Percentiles rank a stretch among this genome's conserved stretches.
These are phyloP conservation scores for Masticophis lateralis DNA, from an alignment of 2,797 vertebrate species.

Conservation along the genomic window DNA sequence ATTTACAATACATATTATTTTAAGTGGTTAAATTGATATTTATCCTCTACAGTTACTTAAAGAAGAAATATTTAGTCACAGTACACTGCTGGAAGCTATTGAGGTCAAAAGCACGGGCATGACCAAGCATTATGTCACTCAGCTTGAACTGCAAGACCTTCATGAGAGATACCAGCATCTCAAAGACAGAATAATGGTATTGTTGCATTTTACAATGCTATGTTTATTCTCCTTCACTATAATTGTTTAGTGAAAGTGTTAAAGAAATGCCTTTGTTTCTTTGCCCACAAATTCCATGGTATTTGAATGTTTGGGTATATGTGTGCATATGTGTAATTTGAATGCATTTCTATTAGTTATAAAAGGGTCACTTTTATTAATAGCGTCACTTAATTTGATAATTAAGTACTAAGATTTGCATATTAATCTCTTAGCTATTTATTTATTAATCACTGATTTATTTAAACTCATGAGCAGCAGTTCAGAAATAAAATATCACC, in stretches of 20 bases:
- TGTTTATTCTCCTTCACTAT: neutral
- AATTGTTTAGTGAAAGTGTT: neutral
- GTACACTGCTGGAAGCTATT: constrained; percentile 87
- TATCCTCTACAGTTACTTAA: constrained; percentile 80
- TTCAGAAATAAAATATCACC: neutral
- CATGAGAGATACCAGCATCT: constrained; percentile 81
- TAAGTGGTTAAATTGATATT: constrained; percentile 6
- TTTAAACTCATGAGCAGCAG: constrained; percentile 12
- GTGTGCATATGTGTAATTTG: neutral
- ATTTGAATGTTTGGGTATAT: neutral
- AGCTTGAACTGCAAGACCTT: constrained; percentile 89
- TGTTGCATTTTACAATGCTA: neutral
- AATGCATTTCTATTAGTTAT: neutral
- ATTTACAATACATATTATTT: neutral
- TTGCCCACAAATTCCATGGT: neutral
- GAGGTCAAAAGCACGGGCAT: constrained; percentile 88
- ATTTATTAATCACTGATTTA: neutral
- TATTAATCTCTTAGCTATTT: neutral
- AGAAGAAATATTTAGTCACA: constrained; percentile 92
- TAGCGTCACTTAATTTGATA: neutral
- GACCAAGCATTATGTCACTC: constrained; percentile 86
- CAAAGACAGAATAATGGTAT: constrained; percentile 87
- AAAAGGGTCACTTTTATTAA: neutral
- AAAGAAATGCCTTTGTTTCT: neutral
- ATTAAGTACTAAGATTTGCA: neutral